Base-by-base conservation (phyloP, 2,888 invertebrate genomes). In the Mystacides longicornis region DNA sequence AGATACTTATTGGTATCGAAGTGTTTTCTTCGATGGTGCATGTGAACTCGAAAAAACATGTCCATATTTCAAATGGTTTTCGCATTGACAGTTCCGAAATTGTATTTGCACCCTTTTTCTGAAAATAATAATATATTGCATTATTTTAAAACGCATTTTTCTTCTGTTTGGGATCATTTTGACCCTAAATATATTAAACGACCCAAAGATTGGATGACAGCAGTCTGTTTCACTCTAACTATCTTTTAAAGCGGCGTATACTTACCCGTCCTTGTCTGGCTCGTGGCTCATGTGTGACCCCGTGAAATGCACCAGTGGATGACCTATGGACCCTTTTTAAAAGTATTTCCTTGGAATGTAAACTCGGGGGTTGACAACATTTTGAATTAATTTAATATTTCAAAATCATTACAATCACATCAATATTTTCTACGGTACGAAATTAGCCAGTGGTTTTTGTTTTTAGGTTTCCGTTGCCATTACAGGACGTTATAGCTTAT, bases 141-240 rank as follows among this genome's bases (percentile, higher is more conserved):
- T 7, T 37, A 37, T 37, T 37, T 37, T 37, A 37, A 37, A 37
- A 37, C 16, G 16, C 37, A 37, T 37, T 37, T 37, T 37, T 37
- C 37, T 37, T 37, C 14, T 16, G 37, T 37, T 37, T 37, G 45
- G 45, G 45, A 23, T 48, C 23, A 48, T 48, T 48, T 48, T 50
- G 50, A 50, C 50, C 50, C 33, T 19, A 50, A 31, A 50, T 50
- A 31, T 50, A 50, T 31, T 19, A 50, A 49, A 22, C 23, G 49
- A 49, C 49, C 49, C 20, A 14, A 18, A 20, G 11, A 46, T 23
- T 16, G 49, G 20, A 49, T 22, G 37, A 37, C 37, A 37, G 23
- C 49, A 49, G 23, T 21, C 20, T 37, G 37, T 37, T 16, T 37
- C 37, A 3, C 3, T 37, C 16, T 14, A 7, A 4, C 37, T 37